Percentiles rank a stretch among this genome's conserved stretches.
These are phyloP conservation scores for Thalpophila matura DNA, from an alignment of 2,888 invertebrate species.

Conservation along the genomic window DNA sequence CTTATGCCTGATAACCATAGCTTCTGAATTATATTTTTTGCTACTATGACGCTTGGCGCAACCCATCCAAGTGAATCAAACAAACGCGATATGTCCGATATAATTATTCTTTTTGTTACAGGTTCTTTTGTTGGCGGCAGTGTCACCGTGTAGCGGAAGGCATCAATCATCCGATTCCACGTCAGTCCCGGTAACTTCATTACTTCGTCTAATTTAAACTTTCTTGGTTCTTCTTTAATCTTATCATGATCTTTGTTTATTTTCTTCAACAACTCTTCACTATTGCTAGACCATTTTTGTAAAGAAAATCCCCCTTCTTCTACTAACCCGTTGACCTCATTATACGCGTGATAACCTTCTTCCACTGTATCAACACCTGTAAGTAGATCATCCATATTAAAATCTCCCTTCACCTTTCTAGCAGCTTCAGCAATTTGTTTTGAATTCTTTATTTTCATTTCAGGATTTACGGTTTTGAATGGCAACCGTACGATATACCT, in stretches of 20 bases:
- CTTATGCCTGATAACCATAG: conserved; percentile 2
- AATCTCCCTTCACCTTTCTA: not conserved
- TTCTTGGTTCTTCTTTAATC: not conserved
- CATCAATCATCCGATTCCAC: not conserved
- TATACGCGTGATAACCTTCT: not conserved
- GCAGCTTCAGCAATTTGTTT: not conserved
- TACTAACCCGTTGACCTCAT: not conserved
- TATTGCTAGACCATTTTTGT: conserved; percentile 3
- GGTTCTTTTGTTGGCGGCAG: not conserved
- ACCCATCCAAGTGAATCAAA: conserved; percentile 14
- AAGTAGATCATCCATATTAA: not conserved
- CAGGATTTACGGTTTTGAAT: not conserved
- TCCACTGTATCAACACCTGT: not conserved
- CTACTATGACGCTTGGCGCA: not conserved
- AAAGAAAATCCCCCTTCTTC: not conserved
- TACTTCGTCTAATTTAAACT: conserved; percentile 4
- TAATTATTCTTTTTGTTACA: conserved; percentile 12
- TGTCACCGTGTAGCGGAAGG: not conserved
- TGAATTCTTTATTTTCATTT: not conserved
- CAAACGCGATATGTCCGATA: not conserved
- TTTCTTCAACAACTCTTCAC: not conserved
- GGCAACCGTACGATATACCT: conserved; percentile 2
- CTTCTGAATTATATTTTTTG: conserved; percentile 3
- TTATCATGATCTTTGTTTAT: not conserved
- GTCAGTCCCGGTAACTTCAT: conserved; percentile 2